These are phyloP conservation scores for Callorhinus ursinus DNA, from an alignment of 2,113 vertebrate species.

Conservation along the genomic window DNA sequence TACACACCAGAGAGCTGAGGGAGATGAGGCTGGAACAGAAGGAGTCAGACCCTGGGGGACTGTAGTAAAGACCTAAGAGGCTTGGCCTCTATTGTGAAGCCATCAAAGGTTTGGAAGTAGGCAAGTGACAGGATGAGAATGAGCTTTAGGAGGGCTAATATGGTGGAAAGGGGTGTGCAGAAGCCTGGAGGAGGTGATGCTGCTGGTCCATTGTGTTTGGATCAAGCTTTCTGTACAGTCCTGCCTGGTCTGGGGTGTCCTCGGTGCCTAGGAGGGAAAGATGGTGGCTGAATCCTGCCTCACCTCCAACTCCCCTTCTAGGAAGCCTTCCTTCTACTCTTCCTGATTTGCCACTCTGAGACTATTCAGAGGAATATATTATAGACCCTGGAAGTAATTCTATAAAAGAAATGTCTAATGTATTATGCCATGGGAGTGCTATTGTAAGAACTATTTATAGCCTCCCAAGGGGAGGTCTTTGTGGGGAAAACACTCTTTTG, in stretches of 20 bases:
- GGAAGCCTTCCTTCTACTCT: not conserved
- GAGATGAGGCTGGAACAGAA: not conserved
- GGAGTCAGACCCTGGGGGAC: not conserved
- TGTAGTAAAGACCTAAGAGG: not conserved
- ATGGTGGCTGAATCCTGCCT: not conserved
- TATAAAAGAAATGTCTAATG: not conserved
- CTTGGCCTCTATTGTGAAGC: not conserved
- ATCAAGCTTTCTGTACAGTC: not conserved
- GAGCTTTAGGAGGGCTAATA: not conserved
- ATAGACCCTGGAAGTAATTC: constrained; percentile 11
- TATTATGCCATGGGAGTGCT: not conserved
- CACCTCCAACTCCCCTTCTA: not conserved
- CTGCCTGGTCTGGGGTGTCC: not conserved
- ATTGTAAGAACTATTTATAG: constrained; percentile 34
- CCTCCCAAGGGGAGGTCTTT: not conserved
- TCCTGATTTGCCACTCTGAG: not conserved
- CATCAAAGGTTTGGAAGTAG: not conserved
- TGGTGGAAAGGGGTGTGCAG: not conserved
- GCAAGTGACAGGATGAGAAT: not conserved
- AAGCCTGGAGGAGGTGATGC: not conserved
- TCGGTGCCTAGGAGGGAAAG: not conserved
- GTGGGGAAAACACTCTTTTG: not conserved
- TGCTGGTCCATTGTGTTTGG: not conserved
- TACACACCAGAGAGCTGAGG: not conserved
- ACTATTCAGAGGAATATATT: not conserved